Percentiles rank a stretch among this genome's conserved stretches.
Evolutionary conservation across 2,797 vertebrate genomes (phyloP).

Genomic region (Gallinago stenura): DNA sequence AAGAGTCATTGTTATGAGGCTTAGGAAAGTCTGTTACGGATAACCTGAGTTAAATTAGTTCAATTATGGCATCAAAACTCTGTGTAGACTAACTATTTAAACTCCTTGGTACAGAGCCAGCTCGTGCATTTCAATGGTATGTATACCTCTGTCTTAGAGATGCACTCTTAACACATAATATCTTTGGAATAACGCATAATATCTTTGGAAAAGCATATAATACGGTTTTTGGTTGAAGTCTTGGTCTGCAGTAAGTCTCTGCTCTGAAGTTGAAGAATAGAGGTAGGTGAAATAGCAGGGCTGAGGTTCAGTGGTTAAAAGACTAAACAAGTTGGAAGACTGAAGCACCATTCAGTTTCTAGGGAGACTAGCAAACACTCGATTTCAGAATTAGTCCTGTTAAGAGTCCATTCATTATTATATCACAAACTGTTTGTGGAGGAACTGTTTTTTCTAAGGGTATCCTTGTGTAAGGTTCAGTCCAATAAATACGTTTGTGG

Average conservation of each 20-base stretch:
- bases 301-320: neutral
- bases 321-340: neutral
- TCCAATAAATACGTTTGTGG: neutral
- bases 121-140: neutral
- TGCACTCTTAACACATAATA: neutral
- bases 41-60: neutral
- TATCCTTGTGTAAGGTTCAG: neutral
- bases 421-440: neutral
- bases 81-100: neutral
- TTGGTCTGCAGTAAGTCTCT: neutral
- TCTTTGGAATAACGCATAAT: neutral
- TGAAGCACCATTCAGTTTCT: neutral
- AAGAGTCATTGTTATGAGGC: neutral
- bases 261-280: neutral
- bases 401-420: neutral
- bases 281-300: neutral
- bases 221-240: neutral
- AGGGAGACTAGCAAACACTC: neutral
- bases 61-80: neutral
- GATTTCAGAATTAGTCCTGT: neutral
- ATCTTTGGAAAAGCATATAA: neutral
- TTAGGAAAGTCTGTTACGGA: neutral
- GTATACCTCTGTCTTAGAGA: neutral
- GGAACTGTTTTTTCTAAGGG: neutral
- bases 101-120: neutral